Conservation (phyloP, 2,113 vertebrate genomes). For the Albula goreensis region DNA sequence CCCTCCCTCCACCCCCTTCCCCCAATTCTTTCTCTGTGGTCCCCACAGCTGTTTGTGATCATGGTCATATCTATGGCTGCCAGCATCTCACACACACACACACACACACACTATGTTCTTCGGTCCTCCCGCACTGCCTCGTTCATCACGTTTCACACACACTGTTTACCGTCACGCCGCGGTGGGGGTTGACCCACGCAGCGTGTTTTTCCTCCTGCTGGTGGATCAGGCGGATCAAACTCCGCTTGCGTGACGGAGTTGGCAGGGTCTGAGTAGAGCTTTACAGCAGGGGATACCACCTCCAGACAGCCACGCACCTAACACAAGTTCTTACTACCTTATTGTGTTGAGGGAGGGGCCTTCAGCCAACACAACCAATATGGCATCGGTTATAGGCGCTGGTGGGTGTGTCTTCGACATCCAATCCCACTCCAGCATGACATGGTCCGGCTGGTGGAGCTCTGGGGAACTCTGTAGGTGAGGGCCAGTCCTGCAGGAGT, state of each 20-base stretch:
- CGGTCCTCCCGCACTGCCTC: not conserved
- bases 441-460: not conserved
- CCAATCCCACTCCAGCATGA: not conserved
- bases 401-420: not conserved
- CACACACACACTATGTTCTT: not conserved
- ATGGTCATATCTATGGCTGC: not conserved
- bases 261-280: not conserved
- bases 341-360: not conserved
- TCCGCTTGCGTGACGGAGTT: not conserved
- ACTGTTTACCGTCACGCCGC: conserved; percentile 2
- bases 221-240: not conserved
- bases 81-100: not conserved
- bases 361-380: not conserved
- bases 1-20: not conserved
- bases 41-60: conserved; percentile 8
- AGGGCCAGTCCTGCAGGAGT: not conserved
- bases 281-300: not conserved
- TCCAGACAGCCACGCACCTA: too few species aligned
- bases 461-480: not conserved
- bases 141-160: not conserved
- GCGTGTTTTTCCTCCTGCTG: not conserved
- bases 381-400: not conserved
- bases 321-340: not conserved
- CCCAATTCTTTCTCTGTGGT: not conserved
- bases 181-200: not conserved